Base-by-base conservation (phyloP, 2,888 invertebrate genomes). In the Sipha maydis region DNA sequence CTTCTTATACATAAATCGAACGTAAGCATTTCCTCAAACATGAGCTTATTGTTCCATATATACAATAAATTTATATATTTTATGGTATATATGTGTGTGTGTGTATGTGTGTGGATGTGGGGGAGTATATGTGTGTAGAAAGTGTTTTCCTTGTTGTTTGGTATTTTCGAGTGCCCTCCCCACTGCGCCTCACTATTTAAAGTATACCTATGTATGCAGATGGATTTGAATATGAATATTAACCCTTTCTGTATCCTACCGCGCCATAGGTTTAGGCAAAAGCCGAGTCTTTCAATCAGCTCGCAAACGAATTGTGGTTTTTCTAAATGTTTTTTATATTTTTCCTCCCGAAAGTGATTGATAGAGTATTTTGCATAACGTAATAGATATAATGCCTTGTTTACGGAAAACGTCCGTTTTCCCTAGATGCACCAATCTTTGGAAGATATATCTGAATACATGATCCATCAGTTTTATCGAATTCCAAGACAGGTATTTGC, bases 381-480 rank as follows among this genome's bases (percentile, higher is more conserved):
- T 76, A 88, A 88, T 78, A 85, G 85, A 85, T 85, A 71, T 34
- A 54, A 77, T 48, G 77, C 48, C 56, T 41, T 41, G 48, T 41
- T 48, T 14, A 61, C 48, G 19, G 80, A 31, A 80, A 88, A 80
- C 38, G 71, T 54, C 61, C 80, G 88, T 61, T 79, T 73, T 88
- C 25, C 41, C 31, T 61, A 34, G 31, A 21, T n/a, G 19, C 25
- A 41, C 61, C 38, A 56, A 71, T n/a, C 54, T 88, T 82, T 48
- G 80, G 14, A 17, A 78, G 34, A n/a, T 48, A 69, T 77, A 77
- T 77, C 34, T 48, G 67, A 85, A 69, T 85, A 31, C 25, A 9
- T 75, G 56, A 88, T 88, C 88, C 88, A 88, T 88, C 88, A 88
- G 80, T 67, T 82, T 88, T 82, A 88, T 88, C 31, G 80, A 86